Evolutionary conservation across 1,140 invertebrate genomes (phyloP).

Genomic region (Bemisia tabaci): DNA sequence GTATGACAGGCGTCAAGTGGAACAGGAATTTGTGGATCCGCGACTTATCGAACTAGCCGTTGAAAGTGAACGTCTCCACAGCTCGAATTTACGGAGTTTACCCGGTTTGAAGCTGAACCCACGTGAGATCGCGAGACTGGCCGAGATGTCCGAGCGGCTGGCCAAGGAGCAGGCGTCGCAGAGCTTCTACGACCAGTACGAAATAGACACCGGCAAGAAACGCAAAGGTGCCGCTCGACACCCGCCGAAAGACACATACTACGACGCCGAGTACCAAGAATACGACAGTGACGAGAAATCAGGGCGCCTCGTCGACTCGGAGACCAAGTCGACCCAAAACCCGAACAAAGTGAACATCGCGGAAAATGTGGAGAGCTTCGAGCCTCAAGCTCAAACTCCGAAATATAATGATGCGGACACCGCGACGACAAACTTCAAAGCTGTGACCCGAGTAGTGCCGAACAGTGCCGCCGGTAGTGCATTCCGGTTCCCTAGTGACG

Average conservation of each 20-base stretch:
- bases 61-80: neutral
- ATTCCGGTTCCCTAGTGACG: constrained; percentile 5
- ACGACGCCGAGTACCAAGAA: neutral
- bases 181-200: neutral
- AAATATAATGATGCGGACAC: neutral
- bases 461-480: neutral
- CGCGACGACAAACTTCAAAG: neutral
- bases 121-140: neutral
- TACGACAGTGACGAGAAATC: neutral
- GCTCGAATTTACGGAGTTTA: neutral
- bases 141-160: neutral
- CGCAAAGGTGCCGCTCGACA: neutral
- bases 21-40: neutral
- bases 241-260: neutral
- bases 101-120: neutral
- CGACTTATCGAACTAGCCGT: neutral
- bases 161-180: neutral
- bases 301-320: neutral
- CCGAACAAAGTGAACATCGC: too few relatives aligned
- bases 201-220: neutral
- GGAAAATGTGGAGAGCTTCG: neutral
- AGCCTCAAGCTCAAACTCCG: neutral
- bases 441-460: neutral
- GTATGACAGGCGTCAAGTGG: too few relatives aligned
- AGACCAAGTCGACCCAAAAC: neutral